phyloP scores from a whole-genome alignment of 2,113 vertebrate genomes.

The Lontra canadensis region DNA sequence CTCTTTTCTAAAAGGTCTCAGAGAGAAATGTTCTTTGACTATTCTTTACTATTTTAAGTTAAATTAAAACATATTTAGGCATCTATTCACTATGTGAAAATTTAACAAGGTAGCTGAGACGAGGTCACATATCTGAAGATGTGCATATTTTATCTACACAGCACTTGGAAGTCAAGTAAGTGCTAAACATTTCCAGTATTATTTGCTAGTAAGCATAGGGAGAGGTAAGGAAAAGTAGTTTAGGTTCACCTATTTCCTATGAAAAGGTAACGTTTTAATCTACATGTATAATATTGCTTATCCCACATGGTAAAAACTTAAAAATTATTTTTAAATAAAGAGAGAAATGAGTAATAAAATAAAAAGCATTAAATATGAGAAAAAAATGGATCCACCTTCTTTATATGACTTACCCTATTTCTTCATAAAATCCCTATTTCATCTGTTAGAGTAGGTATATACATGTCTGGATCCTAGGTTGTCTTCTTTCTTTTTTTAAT shows the following conservation, averaged over 20 bases:
- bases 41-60: background rate
- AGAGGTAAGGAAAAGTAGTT: background rate
- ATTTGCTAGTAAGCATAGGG: background rate
- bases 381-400: background rate
- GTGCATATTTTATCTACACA: background rate
- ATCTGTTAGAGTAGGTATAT: background rate
- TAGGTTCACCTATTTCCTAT: background rate
- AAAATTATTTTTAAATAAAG: slow-evolving; percentile 16
- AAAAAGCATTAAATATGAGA: background rate
- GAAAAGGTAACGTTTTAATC: background rate
- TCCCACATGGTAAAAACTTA: background rate
- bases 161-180: background rate
- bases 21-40: background rate
- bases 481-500: background rate
- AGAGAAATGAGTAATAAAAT: too few species aligned
- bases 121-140: background rate
- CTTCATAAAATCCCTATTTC: background rate
- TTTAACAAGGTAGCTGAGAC: background rate
- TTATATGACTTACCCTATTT: background rate
- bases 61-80: background rate
- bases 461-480: background rate
- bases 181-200: background rate
- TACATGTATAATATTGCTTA: background rate
- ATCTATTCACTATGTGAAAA: background rate
- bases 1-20: background rate